Evolutionary conservation across 2,113 vertebrate species (phyloP), one percentile per base, ranked within the genome.

Genomic region (Caracal caracal): DNA sequence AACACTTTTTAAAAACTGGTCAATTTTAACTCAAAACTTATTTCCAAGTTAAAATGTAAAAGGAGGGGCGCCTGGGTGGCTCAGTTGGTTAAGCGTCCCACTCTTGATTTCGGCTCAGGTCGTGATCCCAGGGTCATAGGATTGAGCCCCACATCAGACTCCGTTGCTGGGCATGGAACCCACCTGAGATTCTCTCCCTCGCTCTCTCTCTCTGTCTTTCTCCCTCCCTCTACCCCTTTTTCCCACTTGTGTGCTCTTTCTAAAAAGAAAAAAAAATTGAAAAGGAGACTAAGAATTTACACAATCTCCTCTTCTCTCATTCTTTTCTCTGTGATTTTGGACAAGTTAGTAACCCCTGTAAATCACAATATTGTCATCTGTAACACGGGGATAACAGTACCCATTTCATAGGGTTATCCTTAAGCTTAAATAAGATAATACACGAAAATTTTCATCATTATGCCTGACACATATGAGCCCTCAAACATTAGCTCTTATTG

Each of bases 1-100:
- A 85, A 85, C 0, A 37, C 11, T 68, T 75, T 76, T 70, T 10
- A 87, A 92, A 95, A 47, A 71, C 19, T 30, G 40, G 59, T 76
- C 66, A 22, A 33, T 95, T 96, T 84, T 63, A 88, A 92, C 49
- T 87, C n/a, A 82, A 83, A 92, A 68, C 61, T 81, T 90, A 88
- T 51, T 90, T 65, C n/a, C 68, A 86, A 95, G 35, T n/a, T 82
- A 70, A 83, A 90, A 35, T 84, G 59, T 80, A 28, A 61, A 92
- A 59, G 3, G 43, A 66, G 78, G 56, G 56, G 7, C 0, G 7
- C 56, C 53, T 22, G 56, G 20, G 56, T 59, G 56, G 56, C 20
- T 59, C 56, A 8, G 56, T 59, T 22, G 56, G 20, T 22, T 59
- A 59, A 59, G 56, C 20, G 20, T 8, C 53, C 6, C 53, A 20